These are phyloP conservation scores for Pseudotriccus pelzelni DNA, from an alignment of 2,797 vertebrate genomes.

Conservation along the genomic window DNA sequence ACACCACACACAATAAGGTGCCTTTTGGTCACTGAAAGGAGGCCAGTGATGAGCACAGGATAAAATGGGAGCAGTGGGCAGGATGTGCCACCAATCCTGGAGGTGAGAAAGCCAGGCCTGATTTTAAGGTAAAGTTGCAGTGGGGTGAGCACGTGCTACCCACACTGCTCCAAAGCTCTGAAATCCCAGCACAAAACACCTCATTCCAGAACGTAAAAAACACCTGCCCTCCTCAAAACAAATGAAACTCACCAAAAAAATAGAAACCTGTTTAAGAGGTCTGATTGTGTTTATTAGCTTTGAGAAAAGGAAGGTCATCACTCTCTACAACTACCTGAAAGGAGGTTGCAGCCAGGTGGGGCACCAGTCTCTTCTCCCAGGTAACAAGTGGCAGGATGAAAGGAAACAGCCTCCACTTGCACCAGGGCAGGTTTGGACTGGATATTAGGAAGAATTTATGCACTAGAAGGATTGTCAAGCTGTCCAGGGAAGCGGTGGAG, in stretches of 20 bases:
- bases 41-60: rapidly evolving
- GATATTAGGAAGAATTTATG: background rate
- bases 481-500: background rate
- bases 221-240: background rate
- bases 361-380: background rate
- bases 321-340: background rate
- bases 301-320: background rate
- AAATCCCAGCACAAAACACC: background rate
- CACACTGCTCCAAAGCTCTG: rapidly evolving
- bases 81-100: rapidly evolving
- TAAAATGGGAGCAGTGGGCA: background rate
- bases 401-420: background rate
- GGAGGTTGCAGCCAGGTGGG: background rate
- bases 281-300: background rate
- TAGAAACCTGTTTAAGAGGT: background rate
- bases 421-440: background rate
- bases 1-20: rapidly evolving
- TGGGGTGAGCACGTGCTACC: rapidly evolving
- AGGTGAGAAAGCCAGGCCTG: background rate
- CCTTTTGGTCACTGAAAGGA: background rate
- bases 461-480: background rate
- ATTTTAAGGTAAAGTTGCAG: background rate
- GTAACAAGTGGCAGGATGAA: background rate
- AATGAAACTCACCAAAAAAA: background rate
- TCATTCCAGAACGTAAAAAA: background rate